Evolutionary conservation across 2,113 vertebrate species (phyloP).

Genomic region (Anthoscopus minutus): DNA sequence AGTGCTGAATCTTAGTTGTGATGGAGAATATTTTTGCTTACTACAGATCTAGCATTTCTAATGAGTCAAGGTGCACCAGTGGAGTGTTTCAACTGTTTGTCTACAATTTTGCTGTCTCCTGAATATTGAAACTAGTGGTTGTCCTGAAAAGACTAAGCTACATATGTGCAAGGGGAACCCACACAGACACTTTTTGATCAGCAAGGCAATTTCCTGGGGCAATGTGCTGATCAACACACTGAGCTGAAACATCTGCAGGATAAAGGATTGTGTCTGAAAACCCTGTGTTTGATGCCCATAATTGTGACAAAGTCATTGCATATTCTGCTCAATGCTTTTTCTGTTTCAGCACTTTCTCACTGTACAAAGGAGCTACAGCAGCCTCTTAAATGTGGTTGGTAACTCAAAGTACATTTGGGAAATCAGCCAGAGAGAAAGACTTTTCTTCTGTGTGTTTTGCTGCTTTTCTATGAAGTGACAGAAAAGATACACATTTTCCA

Average conservation of each 20-base stretch:
- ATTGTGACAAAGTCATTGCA: conserved; percentile 55
- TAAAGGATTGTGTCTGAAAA: conserved; percentile 50
- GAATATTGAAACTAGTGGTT: background rate
- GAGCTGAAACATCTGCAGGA: conserved; percentile 46
- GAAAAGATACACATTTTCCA: conserved; percentile 1
- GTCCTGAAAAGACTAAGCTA: background rate
- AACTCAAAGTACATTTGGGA: conserved; percentile 48
- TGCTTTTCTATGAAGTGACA: background rate
- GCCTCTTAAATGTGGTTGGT: conserved; percentile 36
- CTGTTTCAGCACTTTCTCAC: conserved; percentile 39
- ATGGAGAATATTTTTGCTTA: background rate
- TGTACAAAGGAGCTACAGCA: conserved; percentile 43
- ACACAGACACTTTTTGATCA: conserved; percentile 27
- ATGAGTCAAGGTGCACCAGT: background rate
- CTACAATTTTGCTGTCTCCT: background rate
- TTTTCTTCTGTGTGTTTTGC: conserved; percentile 44
- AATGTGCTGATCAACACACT: conserved; percentile 43
- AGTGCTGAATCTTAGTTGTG: background rate
- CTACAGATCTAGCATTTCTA: background rate
- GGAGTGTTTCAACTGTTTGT: background rate
- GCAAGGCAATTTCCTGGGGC: conserved; percentile 34
- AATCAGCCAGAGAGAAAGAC: conserved; percentile 51
- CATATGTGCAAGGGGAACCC: background rate
- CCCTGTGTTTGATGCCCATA: conserved; percentile 45
- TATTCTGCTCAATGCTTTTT: conserved; percentile 27